Base-by-base conservation (phyloP, 2,888 invertebrate species). In the Thelaira solivaga region DNA sequence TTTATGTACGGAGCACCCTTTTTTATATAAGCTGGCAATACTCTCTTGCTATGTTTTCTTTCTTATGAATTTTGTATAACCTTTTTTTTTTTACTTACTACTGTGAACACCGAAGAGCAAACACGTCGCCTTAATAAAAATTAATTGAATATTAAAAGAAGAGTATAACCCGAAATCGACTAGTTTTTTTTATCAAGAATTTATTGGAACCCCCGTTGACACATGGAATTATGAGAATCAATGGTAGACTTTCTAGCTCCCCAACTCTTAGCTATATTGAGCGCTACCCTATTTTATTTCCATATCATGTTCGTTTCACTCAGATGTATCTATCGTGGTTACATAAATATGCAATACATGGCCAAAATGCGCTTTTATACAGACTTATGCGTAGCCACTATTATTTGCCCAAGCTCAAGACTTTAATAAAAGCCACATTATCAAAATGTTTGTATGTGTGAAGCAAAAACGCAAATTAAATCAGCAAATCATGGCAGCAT, bases 401-500 rank as follows among this genome's bases (percentile, higher is more conserved):
- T n/a, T 65, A 26, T 16, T 10, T 51, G 2, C 49, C 49, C 2
- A 34, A 34, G n/a, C 11, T 62, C 2, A 62, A 62, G 10, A 31
- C 6, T 5, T 6, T 62, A 6, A 24, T 29, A 1, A 13, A 16
- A 29, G 4, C 49, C 8, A 7, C n/a, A 2, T 2, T 34, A 2
- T 34, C 34, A 2, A 34, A 34, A 34, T 34, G 34, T n/a, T 8
- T 34, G n/a, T 7, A 34, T 34, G 8, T 45, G 22, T 11, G 1
- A 45, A 10, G 11, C 11, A 39, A 47, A 47, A 20, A 49, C 13
- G 24, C 0, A 22, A 26, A 0, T 10, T 2, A 1, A 22, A 26
- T 2, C 26, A 64, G 10, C 51, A 64, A 8, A 39, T 64, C 1
- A 65, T 65, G 51, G 41, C 29, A 0, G 51, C 64, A n/a, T n/a